Evolutionary conservation across 2,797 vertebrate genomes (phyloP), one percentile per base, ranked within the genome.

Genomic region (Staurois parvus): DNA sequence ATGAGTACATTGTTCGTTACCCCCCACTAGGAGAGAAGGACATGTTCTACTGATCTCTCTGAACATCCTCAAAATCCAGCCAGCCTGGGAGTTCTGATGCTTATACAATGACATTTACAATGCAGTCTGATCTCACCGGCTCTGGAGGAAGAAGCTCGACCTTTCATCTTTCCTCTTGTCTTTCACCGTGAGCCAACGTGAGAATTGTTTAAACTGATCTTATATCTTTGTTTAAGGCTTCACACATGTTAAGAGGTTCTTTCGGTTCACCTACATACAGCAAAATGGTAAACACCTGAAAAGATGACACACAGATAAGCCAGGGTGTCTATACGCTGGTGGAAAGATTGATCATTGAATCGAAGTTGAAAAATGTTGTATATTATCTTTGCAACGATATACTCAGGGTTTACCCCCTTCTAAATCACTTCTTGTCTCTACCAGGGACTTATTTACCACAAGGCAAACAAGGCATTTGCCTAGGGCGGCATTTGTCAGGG

Each of bases 31-130:
- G 26, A 52, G 12, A n/a, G 66, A 2, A 7, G 19, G 40, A 72
- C 62, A 64, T 48, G 28, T 24, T 34, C 8, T 15, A 48, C 76
- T 74, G 84, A 66, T 72, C 48, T 69, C 19, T 66, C 64, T 30
- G n/a, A 48, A 48, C 70, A 56, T 24, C 30, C 68, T 2, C 15
- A 13, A 45, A 17, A 24, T 79, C 76, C 68, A n/a, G 52, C n/a
- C 72, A 67, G 76, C 24, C 56, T 79, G 32, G 77, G 28, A 74
- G 62, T 40, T 70, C 72, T 30, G 32, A 32, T 29, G 24, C 29
- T 37, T 42, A 68, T 32, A 75, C 70, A 80, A 75, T 75, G 24
- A 30, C 77, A 85, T 85, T 75, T 68, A 73, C 32, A 75, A 85
- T 85, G 59, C 76, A 11, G 59, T 85, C 28, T 85, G 84, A 80